Conservation (phyloP, 2,888 invertebrate genomes). For the Hofmannophila pseudospretella region DNA sequence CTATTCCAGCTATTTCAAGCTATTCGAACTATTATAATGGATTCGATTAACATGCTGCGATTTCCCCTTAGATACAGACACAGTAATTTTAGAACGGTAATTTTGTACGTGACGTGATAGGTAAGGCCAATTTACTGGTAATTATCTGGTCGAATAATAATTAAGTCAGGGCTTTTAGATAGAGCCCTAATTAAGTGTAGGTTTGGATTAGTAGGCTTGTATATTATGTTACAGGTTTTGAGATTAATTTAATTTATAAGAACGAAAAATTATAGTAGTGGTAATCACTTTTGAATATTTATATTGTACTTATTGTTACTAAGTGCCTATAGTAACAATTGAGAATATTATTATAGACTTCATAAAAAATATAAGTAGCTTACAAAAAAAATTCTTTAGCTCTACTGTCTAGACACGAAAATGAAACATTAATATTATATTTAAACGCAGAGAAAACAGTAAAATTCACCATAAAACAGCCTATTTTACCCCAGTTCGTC, state of each 20-base stretch:
- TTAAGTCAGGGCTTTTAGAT: not conserved
- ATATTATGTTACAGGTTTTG: not conserved
- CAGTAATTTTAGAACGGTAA: constrained; percentile 5
- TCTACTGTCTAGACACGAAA: no score
- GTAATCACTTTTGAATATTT: no score
- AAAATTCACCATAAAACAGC: not conserved
- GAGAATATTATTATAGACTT: no score
- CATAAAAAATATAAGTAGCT: no score
- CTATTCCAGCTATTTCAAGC: constrained; percentile 30
- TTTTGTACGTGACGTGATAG: constrained; percentile 3
- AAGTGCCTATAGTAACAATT: no score
- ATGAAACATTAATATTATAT: not conserved
- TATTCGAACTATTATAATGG: constrained; percentile 45
- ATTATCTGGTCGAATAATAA: constrained; percentile 1
- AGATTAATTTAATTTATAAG: no score
- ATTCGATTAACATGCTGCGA: constrained; percentile 58
- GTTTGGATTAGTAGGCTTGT: not conserved
- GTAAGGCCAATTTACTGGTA: constrained; percentile 1
- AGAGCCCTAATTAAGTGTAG: constrained; percentile 1
- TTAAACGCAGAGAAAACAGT: not conserved
- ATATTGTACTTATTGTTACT: no score
- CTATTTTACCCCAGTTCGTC: not conserved
- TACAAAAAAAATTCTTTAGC: no score
- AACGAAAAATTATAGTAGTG: no score
- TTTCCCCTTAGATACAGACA: constrained; percentile 23